Evolutionary conservation across 92 coral and sea anemone species (phyloP).

Genomic region (Zoanthus solanderi): DNA sequence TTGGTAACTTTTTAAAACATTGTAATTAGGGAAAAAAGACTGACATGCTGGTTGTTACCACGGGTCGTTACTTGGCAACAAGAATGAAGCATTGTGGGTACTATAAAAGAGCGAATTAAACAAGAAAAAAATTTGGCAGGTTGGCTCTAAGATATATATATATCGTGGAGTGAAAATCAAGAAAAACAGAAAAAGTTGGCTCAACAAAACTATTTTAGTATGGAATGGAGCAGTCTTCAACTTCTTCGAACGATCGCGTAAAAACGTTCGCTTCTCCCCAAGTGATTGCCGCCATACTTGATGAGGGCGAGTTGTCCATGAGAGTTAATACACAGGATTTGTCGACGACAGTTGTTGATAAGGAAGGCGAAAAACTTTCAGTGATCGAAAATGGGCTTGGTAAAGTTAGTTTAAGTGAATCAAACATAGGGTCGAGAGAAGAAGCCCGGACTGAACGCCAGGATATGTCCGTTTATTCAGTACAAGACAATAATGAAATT

Average conservation of each 20-base stretch:
- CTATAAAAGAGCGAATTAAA: no score
- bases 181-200: not conserved
- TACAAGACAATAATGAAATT: not conserved
- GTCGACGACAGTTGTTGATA: not conserved
- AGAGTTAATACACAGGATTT: not conserved
- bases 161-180: not conserved
- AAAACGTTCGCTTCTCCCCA: slow-evolving; percentile 37
- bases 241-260: slow-evolving; percentile 22
- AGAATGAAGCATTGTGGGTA: no score
- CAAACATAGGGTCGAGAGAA: not conserved
- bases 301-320: not conserved
- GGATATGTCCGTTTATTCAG: not conserved
- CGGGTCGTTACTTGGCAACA: no score
- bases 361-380: not conserved
- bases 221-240: slow-evolving; percentile 29
- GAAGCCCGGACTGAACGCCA: not conserved
- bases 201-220: not conserved
- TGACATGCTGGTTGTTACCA: no score
- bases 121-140: no score
- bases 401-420: not conserved
- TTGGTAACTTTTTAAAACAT: no score
- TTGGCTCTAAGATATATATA: not conserved
- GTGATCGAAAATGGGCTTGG: slow-evolving; percentile 1
- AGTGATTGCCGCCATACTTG: slow-evolving; percentile 45
- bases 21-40: no score